These are phyloP conservation scores for Nezara viridula DNA, from an alignment of 2,888 invertebrate genomes.

Conservation along the genomic window DNA sequence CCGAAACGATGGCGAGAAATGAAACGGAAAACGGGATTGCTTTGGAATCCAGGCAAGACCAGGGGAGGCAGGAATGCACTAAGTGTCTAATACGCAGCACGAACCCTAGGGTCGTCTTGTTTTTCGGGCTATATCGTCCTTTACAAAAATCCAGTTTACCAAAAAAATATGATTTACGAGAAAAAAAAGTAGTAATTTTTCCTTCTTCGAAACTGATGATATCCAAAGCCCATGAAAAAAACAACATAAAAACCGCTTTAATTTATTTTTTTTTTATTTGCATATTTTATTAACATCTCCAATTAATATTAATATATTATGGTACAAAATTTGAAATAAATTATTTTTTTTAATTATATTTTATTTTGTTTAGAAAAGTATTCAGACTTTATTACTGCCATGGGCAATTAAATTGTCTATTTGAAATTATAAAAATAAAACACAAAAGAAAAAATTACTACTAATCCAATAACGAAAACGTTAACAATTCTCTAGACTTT, in stretches of 20 bases:
- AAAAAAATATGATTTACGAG: neutral
- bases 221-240: neutral
- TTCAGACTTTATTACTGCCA: neutral
- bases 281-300: no score
- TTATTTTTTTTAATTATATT: no score
- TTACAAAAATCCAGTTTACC: neutral
- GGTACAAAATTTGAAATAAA: no score
- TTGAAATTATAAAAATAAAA: neutral
- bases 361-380: neutral
- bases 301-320: neutral
- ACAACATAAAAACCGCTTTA: no score
- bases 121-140: neutral
- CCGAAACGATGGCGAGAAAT: neutral
- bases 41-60: slow-evolving; percentile 21
- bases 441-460: neutral
- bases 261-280: no score
- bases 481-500: neutral
- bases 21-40: slow-evolving; percentile 9
- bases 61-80: slow-evolving; percentile 19
- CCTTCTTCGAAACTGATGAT: neutral
- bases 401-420: neutral
- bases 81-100: slow-evolving; percentile 37
- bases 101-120: neutral
- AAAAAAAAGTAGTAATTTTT: neutral
- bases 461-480: neutral